Conservation (phyloP, 2,888 invertebrate genomes). For the Alviniconcha strummeri region DNA sequence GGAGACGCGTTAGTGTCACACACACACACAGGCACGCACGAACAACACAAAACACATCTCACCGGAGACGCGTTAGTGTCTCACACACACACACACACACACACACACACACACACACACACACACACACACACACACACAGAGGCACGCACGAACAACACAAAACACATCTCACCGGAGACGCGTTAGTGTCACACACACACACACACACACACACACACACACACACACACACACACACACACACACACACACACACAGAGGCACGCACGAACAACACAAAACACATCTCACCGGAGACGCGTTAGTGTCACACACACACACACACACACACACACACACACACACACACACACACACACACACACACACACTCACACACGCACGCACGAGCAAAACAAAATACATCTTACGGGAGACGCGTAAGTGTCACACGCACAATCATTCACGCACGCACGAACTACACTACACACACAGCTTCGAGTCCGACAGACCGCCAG, state of each 20-base stretch:
- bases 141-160: no score
- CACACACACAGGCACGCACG: background rate
- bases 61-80: background rate
- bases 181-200: background rate
- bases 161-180: no score
- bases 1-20: no score
- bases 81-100: background rate
- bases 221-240: background rate
- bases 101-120: background rate
- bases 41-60: no score
- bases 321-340: slow-evolving; percentile 2
- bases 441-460: no score
- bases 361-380: slow-evolving; percentile 12
- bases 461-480: no score
- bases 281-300: no score
- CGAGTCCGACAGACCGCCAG: no score
- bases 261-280: no score
- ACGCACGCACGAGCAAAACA: no score
- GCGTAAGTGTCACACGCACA: no score
- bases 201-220: background rate
- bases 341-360: slow-evolving; percentile 21
- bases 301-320: background rate
- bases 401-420: no score
- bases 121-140: background rate
- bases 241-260: background rate